Evolutionary conservation across 2,888 invertebrate genomes (phyloP).

Genomic region (Drosophila fungiperda): DNA sequence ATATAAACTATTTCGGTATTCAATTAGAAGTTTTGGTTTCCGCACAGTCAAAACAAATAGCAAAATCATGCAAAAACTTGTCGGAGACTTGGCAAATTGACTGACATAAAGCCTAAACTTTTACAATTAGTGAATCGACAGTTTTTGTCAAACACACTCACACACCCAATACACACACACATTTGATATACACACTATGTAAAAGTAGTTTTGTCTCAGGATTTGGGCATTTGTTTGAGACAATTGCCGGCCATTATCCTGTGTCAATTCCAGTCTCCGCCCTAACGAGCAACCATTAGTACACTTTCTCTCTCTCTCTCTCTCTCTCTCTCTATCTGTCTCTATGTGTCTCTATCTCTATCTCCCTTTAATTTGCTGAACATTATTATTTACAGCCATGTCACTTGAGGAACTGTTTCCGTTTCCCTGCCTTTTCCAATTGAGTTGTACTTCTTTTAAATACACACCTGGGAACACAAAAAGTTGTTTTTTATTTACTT

Average conservation of each 20-base stretch:
- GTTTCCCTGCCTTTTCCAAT: constrained; percentile 17
- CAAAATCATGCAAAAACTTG: constrained; percentile 58
- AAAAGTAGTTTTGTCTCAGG: constrained; percentile 16
- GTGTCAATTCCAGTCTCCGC: constrained; percentile 39
- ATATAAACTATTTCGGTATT: constrained; percentile 36
- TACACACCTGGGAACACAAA: constrained; percentile 61
- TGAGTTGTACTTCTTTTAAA: constrained; percentile 43
- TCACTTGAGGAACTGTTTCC: constrained; percentile 38
- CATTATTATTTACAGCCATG: constrained; percentile 43
- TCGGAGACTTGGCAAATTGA: constrained; percentile 48
- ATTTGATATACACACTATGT: constrained; percentile 20
- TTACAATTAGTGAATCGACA: constrained; percentile 64
- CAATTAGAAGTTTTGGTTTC: constrained; percentile 65
- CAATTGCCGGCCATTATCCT: constrained; percentile 40
- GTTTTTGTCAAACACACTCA: constrained; percentile 5
- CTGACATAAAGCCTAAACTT: constrained; percentile 60
- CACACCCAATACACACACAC: constrained; percentile 6
- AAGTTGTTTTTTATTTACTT: constrained; percentile 1
- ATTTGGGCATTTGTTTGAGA: constrained; percentile 28
- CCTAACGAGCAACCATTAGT: constrained; percentile 69
- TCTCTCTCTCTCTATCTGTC: neutral
- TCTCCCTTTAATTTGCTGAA: neutral
- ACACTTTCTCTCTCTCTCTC: neutral
- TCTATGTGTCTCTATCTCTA: neutral
- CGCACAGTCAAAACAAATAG: constrained; percentile 59